Conservation (phyloP, 2,113 vertebrate species). For the Balaeniceps rex region DNA sequence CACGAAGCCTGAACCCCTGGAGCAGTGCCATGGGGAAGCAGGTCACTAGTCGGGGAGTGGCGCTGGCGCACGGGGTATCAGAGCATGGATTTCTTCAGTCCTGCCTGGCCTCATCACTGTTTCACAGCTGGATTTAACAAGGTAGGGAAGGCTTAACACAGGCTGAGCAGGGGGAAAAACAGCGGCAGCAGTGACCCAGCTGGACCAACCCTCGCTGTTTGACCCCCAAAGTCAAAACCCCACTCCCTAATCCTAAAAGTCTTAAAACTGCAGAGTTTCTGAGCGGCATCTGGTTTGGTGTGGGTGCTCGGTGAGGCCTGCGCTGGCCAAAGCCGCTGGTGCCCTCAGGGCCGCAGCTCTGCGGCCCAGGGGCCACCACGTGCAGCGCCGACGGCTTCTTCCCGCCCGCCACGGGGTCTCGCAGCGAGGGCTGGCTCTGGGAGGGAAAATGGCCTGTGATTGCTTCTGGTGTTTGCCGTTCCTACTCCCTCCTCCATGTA, state of each 20-base stretch:
- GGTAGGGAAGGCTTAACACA: neutral
- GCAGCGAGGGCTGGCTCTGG: neutral
- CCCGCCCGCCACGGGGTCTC: neutral
- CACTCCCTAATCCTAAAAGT: rapidly evolving
- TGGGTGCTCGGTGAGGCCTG: neutral
- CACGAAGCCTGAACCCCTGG: neutral
- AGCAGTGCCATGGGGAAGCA: rapidly evolving
- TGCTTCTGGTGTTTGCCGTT: neutral
- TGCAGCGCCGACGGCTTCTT: neutral
- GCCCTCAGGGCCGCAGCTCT: neutral
- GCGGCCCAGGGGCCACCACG: neutral
- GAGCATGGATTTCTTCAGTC: neutral
- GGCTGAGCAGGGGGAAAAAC: neutral
- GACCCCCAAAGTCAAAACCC: neutral
- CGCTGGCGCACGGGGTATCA: rapidly evolving
- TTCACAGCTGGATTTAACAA: neutral
- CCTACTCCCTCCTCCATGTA: neutral
- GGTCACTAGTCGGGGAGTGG: neutral
- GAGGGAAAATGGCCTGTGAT: neutral
- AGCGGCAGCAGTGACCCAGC: too few species aligned
- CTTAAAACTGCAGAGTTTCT: neutral
- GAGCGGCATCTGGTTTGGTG: neutral
- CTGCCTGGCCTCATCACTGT: neutral
- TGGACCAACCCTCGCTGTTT: neutral
- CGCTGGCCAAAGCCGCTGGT: neutral